A percentile compares a stretch with the other conserved stretches of the same genome.
phyloP scores from a whole-genome alignment of 2,888 invertebrate species.

The Rotaria magnacalcarata region DNA sequence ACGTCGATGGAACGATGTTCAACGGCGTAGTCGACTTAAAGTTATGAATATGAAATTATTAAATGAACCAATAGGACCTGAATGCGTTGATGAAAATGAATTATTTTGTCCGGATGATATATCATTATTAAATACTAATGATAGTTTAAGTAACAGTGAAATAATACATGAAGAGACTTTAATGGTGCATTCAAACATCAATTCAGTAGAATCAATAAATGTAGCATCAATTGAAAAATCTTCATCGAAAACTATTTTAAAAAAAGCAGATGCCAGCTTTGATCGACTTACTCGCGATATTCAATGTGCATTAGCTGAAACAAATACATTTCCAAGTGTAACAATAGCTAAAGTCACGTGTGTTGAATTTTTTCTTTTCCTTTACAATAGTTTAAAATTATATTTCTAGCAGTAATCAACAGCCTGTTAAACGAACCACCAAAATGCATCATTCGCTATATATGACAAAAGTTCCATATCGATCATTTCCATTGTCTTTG shows the following conservation, averaged over 20 bases:
- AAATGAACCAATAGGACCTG: background rate
- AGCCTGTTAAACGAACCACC: background rate
- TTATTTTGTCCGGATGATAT: background rate
- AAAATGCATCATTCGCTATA: background rate
- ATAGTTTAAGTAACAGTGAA: background rate
- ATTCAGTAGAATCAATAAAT: background rate
- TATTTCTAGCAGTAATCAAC: no score
- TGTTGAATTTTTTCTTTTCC: no score
- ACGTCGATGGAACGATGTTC: slow-evolving; percentile 26
- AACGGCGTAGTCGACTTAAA: slow-evolving; percentile 29
- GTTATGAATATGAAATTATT: background rate
- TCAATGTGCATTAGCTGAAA: background rate
- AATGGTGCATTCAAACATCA: background rate
- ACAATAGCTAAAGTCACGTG: background rate
- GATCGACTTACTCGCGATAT: slow-evolving; percentile 1
- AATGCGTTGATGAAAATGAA: background rate
- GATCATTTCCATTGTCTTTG: no score
- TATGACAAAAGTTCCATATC: background rate
- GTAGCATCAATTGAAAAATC: background rate
- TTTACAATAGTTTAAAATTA: no score
- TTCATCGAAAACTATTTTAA: background rate
- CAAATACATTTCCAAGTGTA: background rate
- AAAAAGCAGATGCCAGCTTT: background rate
- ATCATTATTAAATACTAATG: background rate
- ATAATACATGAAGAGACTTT: background rate